A percentile compares a stretch with the other conserved stretches of the same genome.
These are phyloP conservation scores for Pinna nobilis DNA, from an alignment of 1,140 invertebrate genomes.

Conservation along the genomic window DNA sequence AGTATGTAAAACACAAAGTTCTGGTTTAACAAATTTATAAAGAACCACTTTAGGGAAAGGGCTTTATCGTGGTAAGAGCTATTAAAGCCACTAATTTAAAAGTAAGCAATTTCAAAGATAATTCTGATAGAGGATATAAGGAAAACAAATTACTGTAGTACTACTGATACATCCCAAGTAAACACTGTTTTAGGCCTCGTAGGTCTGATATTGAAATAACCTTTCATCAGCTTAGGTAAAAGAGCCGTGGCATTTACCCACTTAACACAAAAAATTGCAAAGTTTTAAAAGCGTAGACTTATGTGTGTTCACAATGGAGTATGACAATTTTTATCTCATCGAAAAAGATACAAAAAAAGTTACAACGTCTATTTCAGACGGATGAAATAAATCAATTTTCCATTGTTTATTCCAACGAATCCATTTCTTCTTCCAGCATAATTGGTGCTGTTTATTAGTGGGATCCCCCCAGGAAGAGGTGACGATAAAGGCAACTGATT, in stretches of 20 bases:
- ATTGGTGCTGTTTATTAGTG: slow-evolving; percentile 26
- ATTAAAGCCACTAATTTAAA: slow-evolving; percentile 31
- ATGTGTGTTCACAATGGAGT: slow-evolving; percentile 35
- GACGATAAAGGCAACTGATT: slow-evolving; percentile 16
- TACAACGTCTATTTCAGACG: slow-evolving; percentile 17
- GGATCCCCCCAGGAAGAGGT: slow-evolving; percentile 16
- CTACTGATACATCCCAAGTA: slow-evolving; percentile 47
- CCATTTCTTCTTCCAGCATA: slow-evolving; percentile 31
- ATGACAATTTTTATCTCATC: slow-evolving; percentile 8
- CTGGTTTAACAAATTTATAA: slow-evolving; percentile 10
- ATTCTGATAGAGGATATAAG: slow-evolving; percentile 18
- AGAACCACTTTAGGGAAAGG: neutral
- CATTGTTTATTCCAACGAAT: slow-evolving; percentile 27
- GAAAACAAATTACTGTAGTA: slow-evolving; percentile 33
- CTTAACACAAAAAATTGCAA: slow-evolving; percentile 19
- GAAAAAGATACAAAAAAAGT: slow-evolving; percentile 26
- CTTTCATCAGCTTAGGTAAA: slow-evolving; percentile 41
- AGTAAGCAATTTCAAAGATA: slow-evolving; percentile 30
- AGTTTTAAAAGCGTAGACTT: slow-evolving; percentile 26
- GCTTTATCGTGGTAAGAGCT: slow-evolving; percentile 13
- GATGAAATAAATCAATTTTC: slow-evolving; percentile 23
- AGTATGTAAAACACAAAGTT: slow-evolving; percentile 18
- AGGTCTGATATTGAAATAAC: slow-evolving; percentile 38
- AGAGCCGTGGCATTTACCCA: slow-evolving; percentile 3
- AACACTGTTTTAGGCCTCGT: slow-evolving; percentile 20